Base-by-base conservation (phyloP, 2,888 invertebrate genomes). In the Brachylomia viminalis region DNA sequence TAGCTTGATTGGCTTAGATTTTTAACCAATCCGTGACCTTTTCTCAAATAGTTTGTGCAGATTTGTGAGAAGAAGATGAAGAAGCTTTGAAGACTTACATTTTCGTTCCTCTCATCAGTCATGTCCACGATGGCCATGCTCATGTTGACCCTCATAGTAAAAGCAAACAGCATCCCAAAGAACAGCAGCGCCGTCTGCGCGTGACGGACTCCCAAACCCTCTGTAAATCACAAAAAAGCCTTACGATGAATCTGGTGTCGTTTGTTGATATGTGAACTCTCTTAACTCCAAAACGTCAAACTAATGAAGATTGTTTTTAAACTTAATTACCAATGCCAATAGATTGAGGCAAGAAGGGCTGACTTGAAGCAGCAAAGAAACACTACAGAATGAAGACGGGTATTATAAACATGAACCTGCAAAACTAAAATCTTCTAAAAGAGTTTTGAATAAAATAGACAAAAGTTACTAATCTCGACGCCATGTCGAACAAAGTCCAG, bases 111-210 rank as follows among this genome's bases (percentile, higher is more conserved):
- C 0, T 23, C 64, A 68, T 93, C 95, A 0, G 97, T 97, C 97
- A 98, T 98, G 54, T 97, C 97, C 0, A 98, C 97, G 72, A 98
- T 97, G 8, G 97, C 97, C 87, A 98, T 97, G 74, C 98, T 98
- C 90, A 98, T 96, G 90, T 97, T 97, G 58, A 97, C 97, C 65
- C 98, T 92, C 95, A 97, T 97, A 15, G 97, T 97, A 91, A 97
- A 98, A 0, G 97, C 97, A 49, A 97, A 94, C 30, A 97, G 88
- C 91, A 97, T 95, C 1, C 97, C 96, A 6, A 97, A 82, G 88
- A 97, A 97, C 80, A 97, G 93, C 80, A 97, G 89, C 15, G 96
- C 80, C 4, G 96, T 94, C 88, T 97, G 97, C 10, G 95, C 89
- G 85, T 97, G 97, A 4, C 97, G 95, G 58, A 96, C 94, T 52